Base-by-base conservation (phyloP, 2,888 invertebrate species). In the Epirrhoe tristata region DNA sequence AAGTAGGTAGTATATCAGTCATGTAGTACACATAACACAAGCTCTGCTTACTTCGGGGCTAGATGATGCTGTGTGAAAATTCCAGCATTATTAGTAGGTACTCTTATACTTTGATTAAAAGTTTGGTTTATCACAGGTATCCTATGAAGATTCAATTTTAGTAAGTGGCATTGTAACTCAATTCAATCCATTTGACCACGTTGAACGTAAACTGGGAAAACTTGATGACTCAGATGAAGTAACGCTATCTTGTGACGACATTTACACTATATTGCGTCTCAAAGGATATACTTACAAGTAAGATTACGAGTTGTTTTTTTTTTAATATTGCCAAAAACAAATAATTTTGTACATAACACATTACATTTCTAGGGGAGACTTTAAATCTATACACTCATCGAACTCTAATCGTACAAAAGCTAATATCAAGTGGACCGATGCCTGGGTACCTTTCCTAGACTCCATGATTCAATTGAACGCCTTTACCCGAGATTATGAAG, bases 401-500 rank as follows among this genome's bases (percentile, higher is more conserved):
- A 79, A 77, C 56, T 53, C 68, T 3, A 70, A 64, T 10, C 65
- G 72, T 5, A 75, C 72, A 31, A 74, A 67, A 63, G 83, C 77
- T 6, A 70, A 59, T 4, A 68, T 84, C 0, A 78, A 74, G 53
- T 82, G 80, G 77, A 73, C 55, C 5, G 69, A 74, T 4, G 77
- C 80, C 32, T 84, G 83, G 83, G 73, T 81, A 0, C 73, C 76
- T 6, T 79, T 79, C 43, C 56, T 84, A 0, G 84, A 84, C 52
- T 74, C 78, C 5, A 61, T 84, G 0, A 68, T 84, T 3, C 84
- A 84, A 66, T 71, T 81, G 1, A 80, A 75, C 16, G 68, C 68
- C 7, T 74, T 83, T 8, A 69, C 74, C 1, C 73, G 67, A 52
- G 67, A 81, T 4, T 67, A 75, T 34, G 75, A 79, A 6, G 81